Conservation (phyloP, 2,113 vertebrate species). For the Festucalex cinctus region DNA sequence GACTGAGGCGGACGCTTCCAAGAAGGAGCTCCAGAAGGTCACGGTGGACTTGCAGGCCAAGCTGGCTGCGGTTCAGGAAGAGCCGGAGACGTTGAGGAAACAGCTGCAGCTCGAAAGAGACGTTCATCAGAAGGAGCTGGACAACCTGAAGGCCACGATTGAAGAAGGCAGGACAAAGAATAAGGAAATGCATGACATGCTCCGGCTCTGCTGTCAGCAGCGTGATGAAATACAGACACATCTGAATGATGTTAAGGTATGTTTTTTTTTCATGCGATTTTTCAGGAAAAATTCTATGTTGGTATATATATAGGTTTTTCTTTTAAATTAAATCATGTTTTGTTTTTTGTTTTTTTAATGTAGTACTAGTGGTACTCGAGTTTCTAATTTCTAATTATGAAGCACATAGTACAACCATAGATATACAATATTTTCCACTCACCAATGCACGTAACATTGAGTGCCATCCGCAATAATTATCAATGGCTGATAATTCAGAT, state of each 20-base stretch:
- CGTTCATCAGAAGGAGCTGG: conserved; percentile 80
- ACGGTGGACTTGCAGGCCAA: conserved; percentile 71
- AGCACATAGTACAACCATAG: neutral
- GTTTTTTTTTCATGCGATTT: no score
- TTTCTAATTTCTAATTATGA: neutral
- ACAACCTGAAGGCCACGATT: conserved; percentile 66
- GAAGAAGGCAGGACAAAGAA: conserved; percentile 75
- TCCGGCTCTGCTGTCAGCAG: conserved; percentile 74
- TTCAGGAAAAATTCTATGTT: no score
- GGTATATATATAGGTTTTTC: no score
- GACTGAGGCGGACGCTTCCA: conserved; percentile 76
- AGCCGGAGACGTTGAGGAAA: conserved; percentile 67
- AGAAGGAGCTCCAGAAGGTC: conserved; percentile 73
- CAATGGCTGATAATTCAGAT: conserved; percentile 21
- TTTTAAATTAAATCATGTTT: no score
- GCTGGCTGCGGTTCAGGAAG: conserved; percentile 70
- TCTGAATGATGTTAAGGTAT: conserved; percentile 78
- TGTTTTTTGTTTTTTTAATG: no score
- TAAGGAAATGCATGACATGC: conserved; percentile 73
- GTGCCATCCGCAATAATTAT: neutral
- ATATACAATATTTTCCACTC: neutral
- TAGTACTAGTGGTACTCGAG: no score
- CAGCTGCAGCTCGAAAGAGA: conserved; percentile 87
- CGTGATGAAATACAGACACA: conserved; percentile 75
- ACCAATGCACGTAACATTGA: neutral